Percentiles rank a stretch among this genome's conserved stretches.
These are phyloP conservation scores for Eufriesea mexicana DNA, from an alignment of 1,140 invertebrate genomes.

Conservation along the genomic window DNA sequence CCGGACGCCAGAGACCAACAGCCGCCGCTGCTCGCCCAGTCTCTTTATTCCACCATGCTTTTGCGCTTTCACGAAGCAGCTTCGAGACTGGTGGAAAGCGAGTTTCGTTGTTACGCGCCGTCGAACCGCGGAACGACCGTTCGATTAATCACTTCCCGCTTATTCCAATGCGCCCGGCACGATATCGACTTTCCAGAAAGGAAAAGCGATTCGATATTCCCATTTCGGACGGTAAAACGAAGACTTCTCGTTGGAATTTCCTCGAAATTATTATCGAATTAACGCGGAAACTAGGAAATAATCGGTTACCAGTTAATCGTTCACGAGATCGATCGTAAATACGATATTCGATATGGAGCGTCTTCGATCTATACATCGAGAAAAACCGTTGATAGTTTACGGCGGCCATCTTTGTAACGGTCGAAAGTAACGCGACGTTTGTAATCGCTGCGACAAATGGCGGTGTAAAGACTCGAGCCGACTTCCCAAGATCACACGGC, in stretches of 20 bases:
- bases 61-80: neutral
- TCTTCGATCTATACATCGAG: neutral
- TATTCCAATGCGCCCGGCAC: neutral
- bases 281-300: neutral
- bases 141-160: constrained; percentile 29
- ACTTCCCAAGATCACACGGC: constrained; percentile 13
- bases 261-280: too few species aligned
- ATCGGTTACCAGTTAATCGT: too few species aligned
- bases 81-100: neutral
- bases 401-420: neutral
- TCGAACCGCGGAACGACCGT: neutral
- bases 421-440: neutral
- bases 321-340: neutral
- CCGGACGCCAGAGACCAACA: constrained; percentile 7
- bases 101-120: constrained; percentile 13
- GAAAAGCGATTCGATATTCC: neutral
- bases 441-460: neutral
- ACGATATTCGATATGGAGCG: neutral
- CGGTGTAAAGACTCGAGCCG: neutral
- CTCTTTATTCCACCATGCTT: constrained; percentile 12
- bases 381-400: neutral
- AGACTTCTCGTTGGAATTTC: neutral
- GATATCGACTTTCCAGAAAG: neutral
- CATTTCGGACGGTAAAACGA: neutral
- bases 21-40: neutral